Evolutionary conservation across 2,888 invertebrate species (phyloP), one percentile per base, ranked within the genome.

Genomic region (Acrobasis suavella): DNA sequence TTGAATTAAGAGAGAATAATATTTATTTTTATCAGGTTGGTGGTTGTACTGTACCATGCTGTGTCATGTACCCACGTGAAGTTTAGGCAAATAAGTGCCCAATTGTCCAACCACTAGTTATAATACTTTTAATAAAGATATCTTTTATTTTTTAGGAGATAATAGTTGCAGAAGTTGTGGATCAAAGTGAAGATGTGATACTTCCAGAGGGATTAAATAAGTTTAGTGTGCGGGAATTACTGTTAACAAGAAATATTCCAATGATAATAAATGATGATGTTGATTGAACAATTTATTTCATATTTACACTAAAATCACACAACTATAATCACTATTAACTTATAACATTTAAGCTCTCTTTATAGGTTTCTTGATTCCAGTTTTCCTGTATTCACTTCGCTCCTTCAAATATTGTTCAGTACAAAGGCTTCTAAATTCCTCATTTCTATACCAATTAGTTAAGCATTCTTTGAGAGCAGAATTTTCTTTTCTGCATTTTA

Each of bases 341-440:
- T 62, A 39, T 38, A 56, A 58, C 38, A 64, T 66, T 59, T 81
- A 91, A 74, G 84, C 87, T 82, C 93, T 82, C 82, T 78, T 83
- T 72, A 85, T 80, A 67, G 95, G 94, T 80, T 94, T 93, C 58
- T 93, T 91, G 61, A 96, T 91, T 2, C 98, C 98, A 55, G 97
- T 97, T 76, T 93, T 93, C 80, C 98, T 94, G 76, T 95, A 98
- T 85, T 97, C 96, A 69, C 95, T 94, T 76, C 98, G 93, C 78
- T 97, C 96, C 22, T 94, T 84, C 64, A 98, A 90, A 89, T 98
- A 98, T 77, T 96, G 94, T 72, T 96, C 92, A 67, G 93, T 96
- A 74, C 97, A 97, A 69, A 94, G 82, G 61, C 94, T 92, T 76
- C 93, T 94, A 78, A 98, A 97, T 0, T 93, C 94, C 67, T 96